Evolutionary conservation across 2,113 vertebrate species (phyloP), one percentile per base, ranked within the genome.

Genomic region (Myanophis thanlyinensis): DNA sequence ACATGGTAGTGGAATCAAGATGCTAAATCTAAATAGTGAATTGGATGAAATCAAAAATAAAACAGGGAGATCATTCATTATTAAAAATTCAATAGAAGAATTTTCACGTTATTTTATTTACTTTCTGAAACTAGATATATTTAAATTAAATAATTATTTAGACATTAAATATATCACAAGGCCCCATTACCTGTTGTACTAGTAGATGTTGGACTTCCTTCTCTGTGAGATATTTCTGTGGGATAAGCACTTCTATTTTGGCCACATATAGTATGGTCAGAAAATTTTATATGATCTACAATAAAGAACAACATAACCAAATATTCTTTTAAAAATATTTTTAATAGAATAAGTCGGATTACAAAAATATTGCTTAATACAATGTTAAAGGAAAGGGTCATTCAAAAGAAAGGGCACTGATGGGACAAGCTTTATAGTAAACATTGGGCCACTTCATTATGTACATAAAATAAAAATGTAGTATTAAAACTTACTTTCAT

Each of bases 401-500:
- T 25, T 23, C 85, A 47, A 35, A 84, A 35, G 10, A 49, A 89
- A 56, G 7, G 30, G 4, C 40, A 46, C 18, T 15, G 27, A 40
- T 89, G 52, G 22, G 20, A 27, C 84, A 56, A 12, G 18, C 7
- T n/a, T 15, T 80, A n/a, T 3, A 13, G 4, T 47, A 73, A 62
- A 18, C 35, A 88, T 46, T 20, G 73, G 5, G 2, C 11, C 18
- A 56, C 27, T 8, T 86, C 8, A 87, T 44, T 49, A 87, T 30
- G 88, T 4, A 46, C 13, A 89, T 59, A 62, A 59, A 85, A 35
- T 49, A 46, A 59, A 92, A 92, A 51, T 91, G 6, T 85, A 89
- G 90, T 20, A 88, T 25, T 89, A 89, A 52, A 92, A 93, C 96
- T 93, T 98, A 99, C 98, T 98, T 97, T 98, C 94, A 94, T 96